A percentile compares a stretch with the other conserved stretches of the same genome.
Evolutionary conservation across 2,888 invertebrate species (phyloP).

Genomic region (Andrena dorsata): DNA sequence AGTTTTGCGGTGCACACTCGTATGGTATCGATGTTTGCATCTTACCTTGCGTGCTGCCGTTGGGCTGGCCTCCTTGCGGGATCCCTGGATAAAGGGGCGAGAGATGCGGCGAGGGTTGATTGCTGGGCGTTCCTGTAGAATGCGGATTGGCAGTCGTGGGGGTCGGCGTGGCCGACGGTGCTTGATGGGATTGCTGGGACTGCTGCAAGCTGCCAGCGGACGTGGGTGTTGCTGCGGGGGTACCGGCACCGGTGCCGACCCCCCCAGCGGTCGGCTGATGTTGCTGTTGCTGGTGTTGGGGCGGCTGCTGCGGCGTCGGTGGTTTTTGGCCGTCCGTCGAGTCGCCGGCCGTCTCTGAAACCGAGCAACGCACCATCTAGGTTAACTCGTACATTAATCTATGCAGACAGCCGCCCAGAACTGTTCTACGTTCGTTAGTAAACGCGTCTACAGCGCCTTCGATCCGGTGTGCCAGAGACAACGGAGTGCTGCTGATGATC

Average conservation of each 20-base stretch:
- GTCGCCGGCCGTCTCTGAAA: constrained; percentile 79
- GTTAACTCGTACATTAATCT: constrained; percentile 50
- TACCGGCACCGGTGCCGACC: constrained; percentile 75
- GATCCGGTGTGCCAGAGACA: not conserved
- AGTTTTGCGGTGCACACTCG: constrained; percentile 9
- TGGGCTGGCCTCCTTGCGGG: constrained; percentile 79
- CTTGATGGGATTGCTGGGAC: constrained; percentile 85
- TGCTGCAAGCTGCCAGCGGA: constrained; percentile 73
- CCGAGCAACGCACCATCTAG: constrained; percentile 15
- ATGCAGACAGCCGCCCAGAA: constrained; percentile 7
- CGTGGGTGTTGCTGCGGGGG: constrained; percentile 80
- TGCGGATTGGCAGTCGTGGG: constrained; percentile 80
- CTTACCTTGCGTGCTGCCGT: constrained; percentile 83
- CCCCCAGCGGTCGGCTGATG: constrained; percentile 68
- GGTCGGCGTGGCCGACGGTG: constrained; percentile 80
- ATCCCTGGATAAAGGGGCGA: constrained; percentile 82
- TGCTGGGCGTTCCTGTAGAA: constrained; percentile 79
- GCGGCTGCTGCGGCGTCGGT: constrained; percentile 82
- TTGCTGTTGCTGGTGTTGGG: constrained; percentile 83
- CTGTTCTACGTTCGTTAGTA: constrained; percentile 9
- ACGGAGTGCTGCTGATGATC: constrained; percentile 7
- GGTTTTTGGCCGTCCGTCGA: constrained; percentile 82
- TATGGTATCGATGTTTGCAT: constrained; percentile 42
- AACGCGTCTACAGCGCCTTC: constrained; percentile 18
- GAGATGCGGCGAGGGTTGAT: constrained; percentile 82